phyloP scores from a whole-genome alignment of 2,113 vertebrate species.

The Cavia porcellus region DNA sequence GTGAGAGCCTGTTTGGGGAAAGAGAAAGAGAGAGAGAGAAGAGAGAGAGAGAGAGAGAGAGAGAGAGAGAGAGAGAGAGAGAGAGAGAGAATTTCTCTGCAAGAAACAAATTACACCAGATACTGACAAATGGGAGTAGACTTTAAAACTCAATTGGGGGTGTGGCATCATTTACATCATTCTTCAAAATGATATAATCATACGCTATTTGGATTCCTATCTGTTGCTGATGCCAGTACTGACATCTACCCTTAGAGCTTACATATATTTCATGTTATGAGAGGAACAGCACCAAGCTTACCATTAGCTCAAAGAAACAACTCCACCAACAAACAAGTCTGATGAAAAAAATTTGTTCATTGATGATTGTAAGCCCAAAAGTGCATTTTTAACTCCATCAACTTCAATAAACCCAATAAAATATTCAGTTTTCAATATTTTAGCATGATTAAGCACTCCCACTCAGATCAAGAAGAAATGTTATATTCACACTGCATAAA shows the following conservation, averaged over 20 bases:
- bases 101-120: neutral
- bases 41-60: neutral
- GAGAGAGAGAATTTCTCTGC: neutral
- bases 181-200: neutral
- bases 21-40: neutral
- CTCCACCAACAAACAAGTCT: neutral
- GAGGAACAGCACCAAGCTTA: neutral
- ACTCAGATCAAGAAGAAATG: neutral
- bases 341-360: neutral
- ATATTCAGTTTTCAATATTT: neutral
- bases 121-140: neutral
- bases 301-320: neutral
- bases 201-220: neutral
- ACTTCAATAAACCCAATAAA: conserved; percentile 19
- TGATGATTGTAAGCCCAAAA: neutral
- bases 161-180: neutral
- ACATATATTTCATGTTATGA: neutral
- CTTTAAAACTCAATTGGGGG: neutral
- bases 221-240: neutral
- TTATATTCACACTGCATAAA: neutral
- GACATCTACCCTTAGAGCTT: neutral
- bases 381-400: neutral
- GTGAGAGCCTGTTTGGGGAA: neutral
- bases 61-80: neutral
- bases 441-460: neutral